Evolutionary conservation across 2,888 invertebrate genomes (phyloP).

Genomic region (Glaucopsyche alexis): DNA sequence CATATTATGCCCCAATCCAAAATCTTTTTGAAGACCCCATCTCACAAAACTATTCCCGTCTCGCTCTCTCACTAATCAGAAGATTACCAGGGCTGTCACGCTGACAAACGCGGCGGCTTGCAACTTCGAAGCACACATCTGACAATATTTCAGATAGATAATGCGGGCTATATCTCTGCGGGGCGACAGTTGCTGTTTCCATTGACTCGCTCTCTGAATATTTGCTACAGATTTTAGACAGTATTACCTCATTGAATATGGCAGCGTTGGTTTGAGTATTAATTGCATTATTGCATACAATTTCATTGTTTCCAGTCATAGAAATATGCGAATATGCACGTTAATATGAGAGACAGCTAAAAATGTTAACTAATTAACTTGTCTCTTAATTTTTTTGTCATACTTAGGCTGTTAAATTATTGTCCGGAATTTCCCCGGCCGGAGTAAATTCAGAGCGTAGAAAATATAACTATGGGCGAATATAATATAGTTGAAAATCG

Average conservation of each 20-base stretch:
- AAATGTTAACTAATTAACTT: too few species aligned
- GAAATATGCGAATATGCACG: too few species aligned
- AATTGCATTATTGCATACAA: background rate
- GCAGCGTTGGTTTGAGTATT: background rate
- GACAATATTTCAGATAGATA: constrained; percentile 43
- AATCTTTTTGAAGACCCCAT: too few species aligned
- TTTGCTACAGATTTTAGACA: constrained; percentile 17
- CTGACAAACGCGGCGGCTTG: constrained; percentile 37
- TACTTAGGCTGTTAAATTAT: too few species aligned
- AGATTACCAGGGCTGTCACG: constrained; percentile 34
- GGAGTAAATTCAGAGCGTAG: too few species aligned
- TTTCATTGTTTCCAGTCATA: background rate
- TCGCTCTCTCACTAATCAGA: constrained; percentile 35
- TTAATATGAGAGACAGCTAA: too few species aligned
- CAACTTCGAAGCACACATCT: constrained; percentile 33
- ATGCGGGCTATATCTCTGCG: constrained; percentile 39
- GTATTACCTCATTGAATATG: background rate
- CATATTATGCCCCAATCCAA: background rate
- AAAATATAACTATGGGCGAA: too few species aligned
- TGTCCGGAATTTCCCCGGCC: too few species aligned
- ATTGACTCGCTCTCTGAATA: constrained; percentile 11
- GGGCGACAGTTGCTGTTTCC: constrained; percentile 24
- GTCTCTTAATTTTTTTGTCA: too few species aligned
- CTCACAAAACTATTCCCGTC: background rate
- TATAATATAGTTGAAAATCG: too few species aligned